A percentile compares a stretch with the other conserved stretches of the same genome.
Conservation (phyloP, 2,113 vertebrate species). For the Ciconia stormi region DNA sequence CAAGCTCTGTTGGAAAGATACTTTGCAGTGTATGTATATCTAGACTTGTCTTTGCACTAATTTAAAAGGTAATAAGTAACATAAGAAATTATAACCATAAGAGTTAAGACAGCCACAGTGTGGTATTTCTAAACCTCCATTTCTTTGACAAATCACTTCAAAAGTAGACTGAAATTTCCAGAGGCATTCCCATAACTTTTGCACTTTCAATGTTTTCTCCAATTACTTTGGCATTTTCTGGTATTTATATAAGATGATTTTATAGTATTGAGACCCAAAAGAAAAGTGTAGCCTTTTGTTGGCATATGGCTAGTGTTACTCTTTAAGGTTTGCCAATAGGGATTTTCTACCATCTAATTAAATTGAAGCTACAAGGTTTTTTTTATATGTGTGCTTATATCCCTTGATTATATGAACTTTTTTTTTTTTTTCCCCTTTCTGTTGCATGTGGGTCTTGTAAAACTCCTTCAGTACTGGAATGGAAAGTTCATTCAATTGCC, state of each 20-base stretch:
- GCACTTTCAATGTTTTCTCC: neutral
- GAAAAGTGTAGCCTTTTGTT: neutral
- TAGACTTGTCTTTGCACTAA: neutral
- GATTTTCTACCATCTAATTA: conserved; percentile 57
- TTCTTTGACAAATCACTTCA: conserved; percentile 5
- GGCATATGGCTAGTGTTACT: neutral
- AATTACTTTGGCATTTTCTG: conserved; percentile 10
- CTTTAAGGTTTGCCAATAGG: conserved; percentile 19
- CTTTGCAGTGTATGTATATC: neutral
- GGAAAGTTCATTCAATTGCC: conserved; percentile 50
- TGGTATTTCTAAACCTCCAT: neutral
- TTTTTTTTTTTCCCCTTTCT: neutral
- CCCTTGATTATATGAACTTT: neutral
- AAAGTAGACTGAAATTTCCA: conserved; percentile 17
- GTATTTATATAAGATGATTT: conserved; percentile 38
- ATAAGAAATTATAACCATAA: neutral
- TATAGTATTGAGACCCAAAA: neutral
- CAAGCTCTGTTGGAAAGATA: neutral
- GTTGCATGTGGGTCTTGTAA: conserved; percentile 31
- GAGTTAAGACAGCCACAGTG: neutral
- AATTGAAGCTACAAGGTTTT: neutral
- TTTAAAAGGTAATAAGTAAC: neutral
- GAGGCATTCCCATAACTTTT: neutral
- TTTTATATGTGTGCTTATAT: neutral
- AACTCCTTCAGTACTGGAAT: conserved; percentile 13